Conservation (phyloP, 2,113 vertebrate genomes). For the Nesogale talazaci region DNA sequence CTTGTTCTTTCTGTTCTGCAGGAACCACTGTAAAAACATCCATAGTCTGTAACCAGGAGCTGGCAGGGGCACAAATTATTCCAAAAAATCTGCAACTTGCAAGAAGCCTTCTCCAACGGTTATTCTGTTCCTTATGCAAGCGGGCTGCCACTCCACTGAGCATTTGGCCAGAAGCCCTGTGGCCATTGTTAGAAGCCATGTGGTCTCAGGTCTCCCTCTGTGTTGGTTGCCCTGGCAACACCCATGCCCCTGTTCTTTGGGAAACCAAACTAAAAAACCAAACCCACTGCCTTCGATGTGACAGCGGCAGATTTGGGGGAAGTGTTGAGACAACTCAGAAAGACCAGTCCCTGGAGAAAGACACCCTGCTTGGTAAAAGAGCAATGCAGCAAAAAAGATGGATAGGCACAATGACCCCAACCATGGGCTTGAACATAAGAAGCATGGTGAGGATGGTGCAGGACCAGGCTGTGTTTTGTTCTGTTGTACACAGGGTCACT, state of each 20-base stretch:
- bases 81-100: not conserved
- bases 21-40: not conserved
- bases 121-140: not conserved
- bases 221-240: not conserved
- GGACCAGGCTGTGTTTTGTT: too few relatives aligned
- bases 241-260: not conserved
- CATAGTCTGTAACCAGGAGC: not conserved
- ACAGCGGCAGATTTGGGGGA: too few relatives aligned
- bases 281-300: too few relatives aligned
- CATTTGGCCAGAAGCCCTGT: too few relatives aligned
- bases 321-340: too few relatives aligned
- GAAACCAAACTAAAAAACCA: not conserved
- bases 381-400: too few relatives aligned
- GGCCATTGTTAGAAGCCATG: not conserved
- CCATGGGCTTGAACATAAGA: too few relatives aligned
- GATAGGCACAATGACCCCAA: too few relatives aligned
- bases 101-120: not conserved
- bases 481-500: too few relatives aligned
- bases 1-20: slow-evolving; percentile 8
- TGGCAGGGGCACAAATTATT: not conserved
- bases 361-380: too few relatives aligned
- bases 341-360: too few relatives aligned
- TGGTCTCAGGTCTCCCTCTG: not conserved
- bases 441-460: too few relatives aligned
- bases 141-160: not conserved